These are phyloP conservation scores for Oikopleura albicans DNA, from an alignment of 23 tunicate species.

Conservation along the genomic window DNA sequence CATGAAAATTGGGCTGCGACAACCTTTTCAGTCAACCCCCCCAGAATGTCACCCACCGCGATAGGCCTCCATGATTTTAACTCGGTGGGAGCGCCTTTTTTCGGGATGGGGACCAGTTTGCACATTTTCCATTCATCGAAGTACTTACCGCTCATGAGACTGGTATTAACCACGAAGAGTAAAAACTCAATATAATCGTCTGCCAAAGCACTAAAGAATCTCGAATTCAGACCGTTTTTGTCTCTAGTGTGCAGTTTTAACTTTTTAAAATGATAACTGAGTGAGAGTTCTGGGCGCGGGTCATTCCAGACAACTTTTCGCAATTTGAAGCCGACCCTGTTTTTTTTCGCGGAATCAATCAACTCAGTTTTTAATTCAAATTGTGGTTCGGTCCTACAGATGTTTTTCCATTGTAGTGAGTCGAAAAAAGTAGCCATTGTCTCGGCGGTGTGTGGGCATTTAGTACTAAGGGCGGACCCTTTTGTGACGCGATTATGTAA, in stretches of 20 bases:
- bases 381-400: too few relatives aligned
- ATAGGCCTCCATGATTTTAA: background rate
- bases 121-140: background rate
- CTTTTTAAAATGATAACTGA: background rate
- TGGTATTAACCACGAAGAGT: background rate
- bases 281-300: background rate
- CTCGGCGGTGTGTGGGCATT: background rate
- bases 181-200: background rate
- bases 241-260: background rate
- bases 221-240: background rate
- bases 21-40: background rate
- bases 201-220: background rate
- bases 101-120: background rate
- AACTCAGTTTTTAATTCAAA: background rate
- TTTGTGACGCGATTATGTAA: background rate
- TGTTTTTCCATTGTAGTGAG: background rate
- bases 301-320: background rate
- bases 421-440: background rate
- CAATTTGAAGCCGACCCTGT: background rate
- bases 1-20: background rate
- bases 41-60: background rate
- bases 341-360: background rate
- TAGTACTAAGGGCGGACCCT: background rate
- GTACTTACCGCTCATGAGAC: background rate
- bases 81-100: background rate